A percentile compares a stretch with the other conserved stretches of the same genome.
Evolutionary conservation across 2,888 invertebrate species (phyloP).

Genomic region (Drosophila testacea): DNA sequence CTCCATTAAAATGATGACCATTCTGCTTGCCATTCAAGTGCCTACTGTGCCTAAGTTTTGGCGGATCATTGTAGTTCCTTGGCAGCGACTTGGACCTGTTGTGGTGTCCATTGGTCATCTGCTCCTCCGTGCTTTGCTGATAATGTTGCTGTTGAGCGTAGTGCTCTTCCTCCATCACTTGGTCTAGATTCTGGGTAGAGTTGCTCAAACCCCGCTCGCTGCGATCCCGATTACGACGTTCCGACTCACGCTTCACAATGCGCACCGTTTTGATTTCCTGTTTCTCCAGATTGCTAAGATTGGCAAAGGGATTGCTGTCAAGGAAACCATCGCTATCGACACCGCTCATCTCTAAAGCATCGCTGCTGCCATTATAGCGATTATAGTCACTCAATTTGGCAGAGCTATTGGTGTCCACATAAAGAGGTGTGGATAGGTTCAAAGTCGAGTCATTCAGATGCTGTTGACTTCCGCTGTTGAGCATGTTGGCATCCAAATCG

Average conservation of each 20-base stretch:
- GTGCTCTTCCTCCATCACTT: conserved; percentile 85
- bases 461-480: conserved; percentile 90
- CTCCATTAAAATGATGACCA: conserved; percentile 60
- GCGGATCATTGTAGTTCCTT: conserved; percentile 84
- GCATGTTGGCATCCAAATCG: conserved; percentile 91
- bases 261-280: conserved; percentile 96
- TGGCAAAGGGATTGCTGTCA: conserved; percentile 85
- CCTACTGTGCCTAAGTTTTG: conserved; percentile 71
- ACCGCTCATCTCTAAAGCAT: conserved; percentile 83
- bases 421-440: conserved; percentile 87
- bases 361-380: conserved; percentile 83
- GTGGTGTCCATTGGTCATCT: conserved; percentile 78
- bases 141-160: conserved; percentile 61
- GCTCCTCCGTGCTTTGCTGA: conserved; percentile 77
- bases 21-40: conserved; percentile 69
- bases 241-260: conserved; percentile 96
- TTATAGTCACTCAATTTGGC: conserved; percentile 81
- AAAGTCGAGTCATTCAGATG: conserved; percentile 86
- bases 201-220: conserved; percentile 88
- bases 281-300: conserved; percentile 91
- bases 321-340: conserved; percentile 84
- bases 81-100: conserved; percentile 87
- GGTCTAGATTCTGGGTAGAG: conserved; percentile 84
- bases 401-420: conserved; percentile 88
- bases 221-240: conserved; percentile 92